Conservation (phyloP, 2,113 vertebrate genomes). For the Eudyptes chrysolophus region DNA sequence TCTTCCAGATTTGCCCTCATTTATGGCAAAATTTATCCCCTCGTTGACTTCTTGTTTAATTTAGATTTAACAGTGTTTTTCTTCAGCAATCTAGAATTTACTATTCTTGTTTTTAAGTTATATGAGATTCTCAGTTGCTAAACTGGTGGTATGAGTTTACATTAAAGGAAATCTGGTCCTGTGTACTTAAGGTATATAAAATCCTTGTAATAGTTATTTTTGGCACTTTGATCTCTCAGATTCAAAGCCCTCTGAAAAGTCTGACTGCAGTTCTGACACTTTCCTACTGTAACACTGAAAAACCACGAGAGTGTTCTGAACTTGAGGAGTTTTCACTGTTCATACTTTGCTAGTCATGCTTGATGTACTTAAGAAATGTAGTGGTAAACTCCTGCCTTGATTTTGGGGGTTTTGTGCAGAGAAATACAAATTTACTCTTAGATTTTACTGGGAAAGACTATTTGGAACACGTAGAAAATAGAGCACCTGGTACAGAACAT, state of each 20-base stretch:
- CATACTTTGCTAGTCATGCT: not conserved
- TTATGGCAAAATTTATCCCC: not conserved
- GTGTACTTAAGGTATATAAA: not conserved
- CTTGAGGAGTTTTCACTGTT: not conserved
- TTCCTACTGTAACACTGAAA: not conserved
- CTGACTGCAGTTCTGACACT: not conserved
- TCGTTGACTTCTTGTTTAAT: not conserved
- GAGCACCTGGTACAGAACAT: not conserved
- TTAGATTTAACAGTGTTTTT: not conserved
- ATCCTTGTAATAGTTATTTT: not conserved
- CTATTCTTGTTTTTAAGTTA: not conserved
- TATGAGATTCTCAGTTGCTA: not conserved
- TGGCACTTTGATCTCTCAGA: not conserved
- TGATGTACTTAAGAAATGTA: not conserved
- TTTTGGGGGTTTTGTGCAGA: not conserved
- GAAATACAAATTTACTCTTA: not conserved
- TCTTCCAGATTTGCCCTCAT: not conserved
- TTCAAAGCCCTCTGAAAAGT: not conserved
- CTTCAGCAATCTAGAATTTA: not conserved
- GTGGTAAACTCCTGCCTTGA: not conserved
- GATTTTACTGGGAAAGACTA: not conserved
- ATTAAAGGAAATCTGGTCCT: not conserved
- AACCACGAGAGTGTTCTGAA: not conserved
- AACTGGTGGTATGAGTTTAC: not conserved
- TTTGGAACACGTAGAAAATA: not conserved